Evolutionary conservation across 2,888 invertebrate genomes (phyloP), one percentile per base, ranked within the genome.

Genomic region (Zaprionus lineosus): DNA sequence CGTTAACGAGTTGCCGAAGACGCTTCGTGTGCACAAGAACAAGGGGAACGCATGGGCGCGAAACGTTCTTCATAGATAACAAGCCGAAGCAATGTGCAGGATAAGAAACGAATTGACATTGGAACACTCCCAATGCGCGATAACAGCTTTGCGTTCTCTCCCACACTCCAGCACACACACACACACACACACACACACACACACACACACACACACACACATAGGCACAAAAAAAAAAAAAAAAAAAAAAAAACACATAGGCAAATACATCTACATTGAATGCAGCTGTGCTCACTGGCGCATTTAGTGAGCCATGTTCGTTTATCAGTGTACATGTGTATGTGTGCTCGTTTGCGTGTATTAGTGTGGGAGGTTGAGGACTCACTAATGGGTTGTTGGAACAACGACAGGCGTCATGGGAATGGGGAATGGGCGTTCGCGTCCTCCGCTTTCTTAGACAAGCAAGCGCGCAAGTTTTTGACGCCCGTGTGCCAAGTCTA

Each of bases 381-480:
- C 2, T 34, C 3, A 7, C 34, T 24, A 24, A 24, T 24, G 24
- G 24, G 24, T 24, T 24, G 24, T 4, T 24, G 24, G 24, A 24
- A 24, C 6, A 24, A 24, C 24, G 24, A 14, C 31, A n/a, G 28
- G 18, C 12, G 28, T 24, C n/a, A 12, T 18, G 19, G 40, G 31
- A 14, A 15, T 12, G 7, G 9, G 7, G 19, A 18, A 12, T 12
- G 9, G 12, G 24, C 26, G n/a, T 28, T 0, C 18, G 14, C 19
- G 33, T 8, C 1, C 11, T 29, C 48, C 51, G 34, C 53, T 47
- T 63, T 68, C 81, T 68, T 59, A 77, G 77, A 74, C 77, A 81
- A 81, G 81, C 74, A 69, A 81, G 82, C 77, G 77, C 77, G 72
- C 78, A 72, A 78, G 78, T 81, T 74, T 72, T 67, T 81, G 74